Conservation (phyloP, 2,113 vertebrate genomes). For the Plotosus lineatus region DNA sequence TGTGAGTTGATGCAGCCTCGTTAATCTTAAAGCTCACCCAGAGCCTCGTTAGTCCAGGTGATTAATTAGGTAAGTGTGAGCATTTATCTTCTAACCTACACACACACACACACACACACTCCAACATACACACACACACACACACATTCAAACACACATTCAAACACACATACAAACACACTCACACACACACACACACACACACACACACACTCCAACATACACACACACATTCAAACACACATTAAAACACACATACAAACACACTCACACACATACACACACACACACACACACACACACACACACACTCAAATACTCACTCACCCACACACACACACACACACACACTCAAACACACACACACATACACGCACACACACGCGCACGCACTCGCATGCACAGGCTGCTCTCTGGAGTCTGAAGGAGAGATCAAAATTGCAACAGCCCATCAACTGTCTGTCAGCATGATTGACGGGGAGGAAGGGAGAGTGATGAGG, state of each 20-base stretch:
- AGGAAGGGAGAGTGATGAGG: slow-evolving; percentile 26
- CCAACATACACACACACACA: slow-evolving; percentile 12
- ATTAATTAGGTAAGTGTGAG: slow-evolving; percentile 34
- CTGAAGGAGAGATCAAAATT: slow-evolving; percentile 23
- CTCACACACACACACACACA: no score
- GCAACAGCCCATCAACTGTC: not conserved
- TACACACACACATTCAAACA: not conserved
- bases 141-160: not conserved
- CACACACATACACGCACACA: not conserved
- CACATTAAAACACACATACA: not conserved
- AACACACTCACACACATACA: slow-evolving; percentile 31
- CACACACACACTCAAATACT: not conserved
- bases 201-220: not conserved
- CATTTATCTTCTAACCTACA: slow-evolving; percentile 31
- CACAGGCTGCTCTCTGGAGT: slow-evolving; percentile 6
- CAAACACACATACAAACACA: slow-evolving; percentile 7
- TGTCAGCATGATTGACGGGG: not conserved
- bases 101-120: slow-evolving; percentile 27
- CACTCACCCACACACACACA: not conserved
- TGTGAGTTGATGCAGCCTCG: slow-evolving; percentile 23
- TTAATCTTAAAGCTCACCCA: slow-evolving; percentile 31
- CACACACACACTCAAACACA: not conserved
- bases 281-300: slow-evolving; percentile 24
- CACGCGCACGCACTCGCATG: not conserved
- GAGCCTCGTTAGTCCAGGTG: slow-evolving; percentile 39